Conservation (phyloP, 2,113 vertebrate species). For the Nipponia nippon region DNA sequence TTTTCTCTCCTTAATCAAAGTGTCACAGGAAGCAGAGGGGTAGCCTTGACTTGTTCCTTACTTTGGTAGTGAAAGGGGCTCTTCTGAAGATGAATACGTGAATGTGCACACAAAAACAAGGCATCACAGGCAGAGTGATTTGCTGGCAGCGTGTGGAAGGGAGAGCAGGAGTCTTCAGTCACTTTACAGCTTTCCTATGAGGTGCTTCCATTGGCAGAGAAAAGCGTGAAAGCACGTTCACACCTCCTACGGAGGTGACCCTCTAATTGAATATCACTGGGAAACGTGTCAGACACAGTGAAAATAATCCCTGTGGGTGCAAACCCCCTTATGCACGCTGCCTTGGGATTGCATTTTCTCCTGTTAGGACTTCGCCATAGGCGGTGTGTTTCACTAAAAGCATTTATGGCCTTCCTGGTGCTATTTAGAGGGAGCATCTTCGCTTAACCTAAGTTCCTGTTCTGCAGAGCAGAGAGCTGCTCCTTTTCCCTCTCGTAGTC, state of each 20-base stretch:
- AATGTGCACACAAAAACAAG: not conserved
- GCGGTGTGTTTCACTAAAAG: not conserved
- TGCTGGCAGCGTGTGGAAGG: constrained; percentile 6
- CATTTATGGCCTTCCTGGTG: not conserved
- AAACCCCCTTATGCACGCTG: not conserved
- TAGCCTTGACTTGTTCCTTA: not conserved
- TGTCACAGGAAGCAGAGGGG: not conserved
- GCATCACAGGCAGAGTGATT: not conserved
- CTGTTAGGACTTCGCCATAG: not conserved
- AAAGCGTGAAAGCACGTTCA: not conserved
- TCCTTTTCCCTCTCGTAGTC: not conserved
- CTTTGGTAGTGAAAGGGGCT: not conserved
- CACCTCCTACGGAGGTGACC: not conserved
- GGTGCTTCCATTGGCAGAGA: constrained; percentile 15
- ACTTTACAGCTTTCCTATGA: constrained; percentile 38
- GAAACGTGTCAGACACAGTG: constrained; percentile 41
- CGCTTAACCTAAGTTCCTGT: not conserved
- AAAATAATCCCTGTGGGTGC: constrained; percentile 19
- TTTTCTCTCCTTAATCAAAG: not conserved
- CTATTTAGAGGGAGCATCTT: not conserved
- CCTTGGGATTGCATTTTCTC: not conserved
- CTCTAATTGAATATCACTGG: constrained; percentile 51
- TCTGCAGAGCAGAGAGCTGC: not conserved
- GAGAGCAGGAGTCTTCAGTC: constrained; percentile 31
- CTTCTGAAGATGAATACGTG: not conserved